Base-by-base conservation (phyloP, 1,140 invertebrate genomes). In the Onthophagus taurus region DNA sequence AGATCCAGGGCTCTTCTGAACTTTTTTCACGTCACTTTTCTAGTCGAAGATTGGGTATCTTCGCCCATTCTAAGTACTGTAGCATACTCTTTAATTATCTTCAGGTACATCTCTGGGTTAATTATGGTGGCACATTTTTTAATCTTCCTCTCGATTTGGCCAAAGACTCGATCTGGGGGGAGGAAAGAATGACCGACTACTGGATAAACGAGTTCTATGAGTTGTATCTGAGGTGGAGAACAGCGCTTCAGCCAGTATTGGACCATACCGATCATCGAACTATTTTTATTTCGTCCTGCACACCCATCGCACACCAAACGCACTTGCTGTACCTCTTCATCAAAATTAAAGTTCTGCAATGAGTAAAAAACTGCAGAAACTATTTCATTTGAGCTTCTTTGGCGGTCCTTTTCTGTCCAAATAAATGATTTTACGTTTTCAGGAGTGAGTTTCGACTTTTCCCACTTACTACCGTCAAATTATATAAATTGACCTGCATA, bases 401-500 rank as follows among this genome's bases (percentile, higher is more conserved):
- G 31, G 11, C 31, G 31, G 14, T 33, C 31, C 11, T 13, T 16
- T 33, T 33, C 31, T 13, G 31, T 13, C 31, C 31, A 33, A n/a
- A 13, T 13, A 16, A 33, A 33, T 16, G 31, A 33, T 33, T 33
- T 33, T 33, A 33, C 31, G 2, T n/a, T 33, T 33, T 33, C 31
- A 13, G 31, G 31, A 33, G 31, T 33, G 14, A 33, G 31, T 16
- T 13, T 33, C 14, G 31, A 13, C 31, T 33, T 33, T 19, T 26
- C 36, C 5, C 36, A 38, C 7, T 38, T 21, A 23, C 17, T 23
- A 38, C 36, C 11, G 36, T 23, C 17, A 38, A 38, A 38, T 38
- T 19, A 14, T 38, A 38, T 19, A 38, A 23, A 23, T 38, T 38
- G 7, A 38, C 21, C 19, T 38, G 36, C 36, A 38, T 38, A 23